Conservation (phyloP, 2,113 vertebrate genomes). For the Choloepus hoffmanni region DNA sequence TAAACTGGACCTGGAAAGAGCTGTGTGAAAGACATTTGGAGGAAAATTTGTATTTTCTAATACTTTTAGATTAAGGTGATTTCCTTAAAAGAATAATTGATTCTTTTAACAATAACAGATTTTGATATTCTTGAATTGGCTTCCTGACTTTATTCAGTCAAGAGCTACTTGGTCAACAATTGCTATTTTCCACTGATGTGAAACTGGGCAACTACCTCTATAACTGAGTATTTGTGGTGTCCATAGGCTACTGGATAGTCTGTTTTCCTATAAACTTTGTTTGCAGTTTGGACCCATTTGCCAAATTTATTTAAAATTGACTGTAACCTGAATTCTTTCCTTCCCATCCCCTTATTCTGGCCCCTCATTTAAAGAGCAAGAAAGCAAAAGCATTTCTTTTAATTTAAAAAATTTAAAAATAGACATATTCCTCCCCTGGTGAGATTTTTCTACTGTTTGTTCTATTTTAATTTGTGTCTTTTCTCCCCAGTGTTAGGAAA, state of each 20-base stretch:
- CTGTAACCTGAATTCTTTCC: conserved; percentile 51
- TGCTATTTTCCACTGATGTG: conserved; percentile 69
- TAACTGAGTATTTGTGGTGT: conserved; percentile 69
- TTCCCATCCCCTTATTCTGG: conserved; percentile 23
- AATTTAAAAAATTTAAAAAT: conserved; percentile 46
- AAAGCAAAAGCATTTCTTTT: conserved; percentile 21
- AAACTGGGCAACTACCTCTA: conserved; percentile 47
- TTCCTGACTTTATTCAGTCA: conserved; percentile 45
- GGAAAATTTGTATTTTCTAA: neutral
- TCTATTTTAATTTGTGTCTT: neutral
- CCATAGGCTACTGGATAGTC: conserved; percentile 56
- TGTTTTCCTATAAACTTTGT: conserved; percentile 58
- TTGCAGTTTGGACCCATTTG: conserved; percentile 21
- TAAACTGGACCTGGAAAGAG: neutral
- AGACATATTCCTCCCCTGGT: neutral
- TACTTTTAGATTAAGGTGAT: conserved; percentile 42
- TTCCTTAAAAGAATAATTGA: neutral
- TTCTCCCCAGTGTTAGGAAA: neutral
- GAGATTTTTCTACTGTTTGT: conserved; percentile 31
- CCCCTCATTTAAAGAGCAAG: conserved; percentile 52
- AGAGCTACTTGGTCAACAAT: conserved; percentile 43
- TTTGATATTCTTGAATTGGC: conserved; percentile 32
- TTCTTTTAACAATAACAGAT: conserved; percentile 38
- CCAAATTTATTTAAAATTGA: conserved; percentile 63
- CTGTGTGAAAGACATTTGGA: conserved; percentile 26